These are phyloP conservation scores for Amblyopsis rosae DNA, from an alignment of 2,113 vertebrate species.

Conservation along the genomic window DNA sequence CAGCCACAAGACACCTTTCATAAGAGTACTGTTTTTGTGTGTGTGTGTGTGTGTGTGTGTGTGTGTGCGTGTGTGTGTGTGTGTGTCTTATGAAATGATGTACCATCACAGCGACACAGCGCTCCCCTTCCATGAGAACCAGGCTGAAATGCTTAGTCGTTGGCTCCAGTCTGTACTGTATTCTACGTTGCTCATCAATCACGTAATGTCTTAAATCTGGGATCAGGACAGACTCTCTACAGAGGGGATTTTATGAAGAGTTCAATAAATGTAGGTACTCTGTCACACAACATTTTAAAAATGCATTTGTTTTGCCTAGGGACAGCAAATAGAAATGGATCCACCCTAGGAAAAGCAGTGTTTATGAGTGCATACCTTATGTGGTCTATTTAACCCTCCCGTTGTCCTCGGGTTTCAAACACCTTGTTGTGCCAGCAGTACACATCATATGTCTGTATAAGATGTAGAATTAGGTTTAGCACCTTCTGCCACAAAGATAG, in stretches of 20 bases:
- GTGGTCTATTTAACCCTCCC: slow-evolving; percentile 38
- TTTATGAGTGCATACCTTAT: slow-evolving; percentile 31
- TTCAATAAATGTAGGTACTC: slow-evolving; percentile 29
- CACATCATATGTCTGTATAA: too few species aligned
- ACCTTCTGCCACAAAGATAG: too few species aligned
- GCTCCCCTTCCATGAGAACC: slow-evolving; percentile 15
- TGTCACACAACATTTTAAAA: slow-evolving; percentile 19
- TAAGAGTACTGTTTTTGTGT: slow-evolving; percentile 1
- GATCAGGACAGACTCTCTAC: slow-evolving; percentile 19
- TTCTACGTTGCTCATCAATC: slow-evolving; percentile 31
- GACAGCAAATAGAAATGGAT: slow-evolving; percentile 34
- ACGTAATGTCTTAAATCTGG: slow-evolving; percentile 24
- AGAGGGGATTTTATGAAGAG: slow-evolving; percentile 12
- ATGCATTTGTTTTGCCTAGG: slow-evolving; percentile 21
- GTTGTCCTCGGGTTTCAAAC: too few species aligned
- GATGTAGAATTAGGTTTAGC: too few species aligned
- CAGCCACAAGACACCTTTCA: background rate
- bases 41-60: too few species aligned
- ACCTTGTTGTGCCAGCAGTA: too few species aligned
- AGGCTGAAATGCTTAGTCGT: slow-evolving; percentile 20
- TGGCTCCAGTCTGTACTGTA: slow-evolving; percentile 22
- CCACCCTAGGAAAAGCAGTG: slow-evolving; percentile 36
- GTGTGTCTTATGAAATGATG: too few species aligned
- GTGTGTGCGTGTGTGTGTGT: too few species aligned
- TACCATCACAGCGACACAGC: slow-evolving; percentile 15